These are phyloP conservation scores for Lepidocyrtinus sp. DNA, from an alignment of 2,888 invertebrate species.

Conservation along the genomic window DNA sequence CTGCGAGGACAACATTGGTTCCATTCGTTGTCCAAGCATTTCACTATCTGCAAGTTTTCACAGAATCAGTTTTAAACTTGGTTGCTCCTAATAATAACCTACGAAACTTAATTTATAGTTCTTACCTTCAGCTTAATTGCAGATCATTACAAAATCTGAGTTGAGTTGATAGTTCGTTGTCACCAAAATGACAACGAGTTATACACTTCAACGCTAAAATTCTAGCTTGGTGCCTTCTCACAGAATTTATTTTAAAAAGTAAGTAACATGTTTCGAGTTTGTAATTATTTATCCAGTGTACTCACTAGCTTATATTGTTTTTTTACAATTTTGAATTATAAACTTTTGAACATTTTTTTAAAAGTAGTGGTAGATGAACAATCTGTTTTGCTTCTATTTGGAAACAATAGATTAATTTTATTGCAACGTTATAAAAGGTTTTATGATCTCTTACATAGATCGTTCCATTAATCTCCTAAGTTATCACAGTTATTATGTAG, in stretches of 20 bases:
- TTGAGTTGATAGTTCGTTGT: background rate
- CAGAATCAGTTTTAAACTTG: background rate
- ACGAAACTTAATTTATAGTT: background rate
- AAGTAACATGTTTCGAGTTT: no score
- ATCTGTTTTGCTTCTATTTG: no score
- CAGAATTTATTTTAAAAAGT: no score
- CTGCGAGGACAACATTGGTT: constrained; percentile 63
- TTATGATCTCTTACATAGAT: background rate
- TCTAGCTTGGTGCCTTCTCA: no score
- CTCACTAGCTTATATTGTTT: no score
- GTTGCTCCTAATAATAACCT: background rate
- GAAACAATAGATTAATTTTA: background rate
- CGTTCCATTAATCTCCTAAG: background rate
- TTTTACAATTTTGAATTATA: no score
- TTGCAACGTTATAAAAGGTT: background rate
- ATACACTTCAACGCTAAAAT: no score
- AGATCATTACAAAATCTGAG: background rate
- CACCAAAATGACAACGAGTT: background rate
- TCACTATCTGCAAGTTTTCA: constrained; percentile 35
- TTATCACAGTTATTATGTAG: background rate
- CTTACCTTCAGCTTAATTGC: background rate
- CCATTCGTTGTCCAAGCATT: constrained; percentile 67
- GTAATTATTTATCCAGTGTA: no score
- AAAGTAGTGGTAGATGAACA: no score
- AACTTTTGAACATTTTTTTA: no score